These are phyloP conservation scores for Ametastegia equiseti DNA, from an alignment of 2,888 invertebrate species.

Conservation along the genomic window DNA sequence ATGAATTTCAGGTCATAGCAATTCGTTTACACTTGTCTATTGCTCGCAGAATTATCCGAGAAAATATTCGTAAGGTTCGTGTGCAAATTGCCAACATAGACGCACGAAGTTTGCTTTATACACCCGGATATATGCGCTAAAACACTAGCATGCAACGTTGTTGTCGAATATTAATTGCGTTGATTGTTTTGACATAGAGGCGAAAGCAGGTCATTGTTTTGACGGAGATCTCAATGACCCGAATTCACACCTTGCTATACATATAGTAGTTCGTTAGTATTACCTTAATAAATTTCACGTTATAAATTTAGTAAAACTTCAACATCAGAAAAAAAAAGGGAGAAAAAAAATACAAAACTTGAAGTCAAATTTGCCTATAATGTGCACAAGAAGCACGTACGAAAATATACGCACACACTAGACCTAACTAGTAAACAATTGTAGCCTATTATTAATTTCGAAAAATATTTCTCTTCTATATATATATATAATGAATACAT, in stretches of 20 bases:
- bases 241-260: conserved; percentile 40
- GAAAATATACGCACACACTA: conserved; percentile 32
- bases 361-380: conserved; percentile 21
- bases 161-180: neutral
- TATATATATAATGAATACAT: neutral
- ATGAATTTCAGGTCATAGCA: neutral
- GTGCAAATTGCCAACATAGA: neutral
- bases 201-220: conserved; percentile 13
- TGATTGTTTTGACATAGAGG: conserved; percentile 19
- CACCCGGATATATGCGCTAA: neutral
- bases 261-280: conserved; percentile 1
- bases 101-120: neutral
- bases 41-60: conserved; percentile 1
- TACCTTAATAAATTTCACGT: neutral
- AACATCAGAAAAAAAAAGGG: neutral
- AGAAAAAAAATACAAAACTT: neutral
- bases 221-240: conserved; percentile 35
- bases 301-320: neutral
- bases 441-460: conserved; percentile 3
- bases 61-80: neutral
- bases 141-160: conserved; percentile 17
- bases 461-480: neutral
- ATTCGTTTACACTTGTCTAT: conserved; percentile 37
- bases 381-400: neutral
- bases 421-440: conserved; percentile 23